These are phyloP conservation scores for Pollenia amentaria DNA, from an alignment of 2,888 invertebrate species.

Conservation along the genomic window DNA sequence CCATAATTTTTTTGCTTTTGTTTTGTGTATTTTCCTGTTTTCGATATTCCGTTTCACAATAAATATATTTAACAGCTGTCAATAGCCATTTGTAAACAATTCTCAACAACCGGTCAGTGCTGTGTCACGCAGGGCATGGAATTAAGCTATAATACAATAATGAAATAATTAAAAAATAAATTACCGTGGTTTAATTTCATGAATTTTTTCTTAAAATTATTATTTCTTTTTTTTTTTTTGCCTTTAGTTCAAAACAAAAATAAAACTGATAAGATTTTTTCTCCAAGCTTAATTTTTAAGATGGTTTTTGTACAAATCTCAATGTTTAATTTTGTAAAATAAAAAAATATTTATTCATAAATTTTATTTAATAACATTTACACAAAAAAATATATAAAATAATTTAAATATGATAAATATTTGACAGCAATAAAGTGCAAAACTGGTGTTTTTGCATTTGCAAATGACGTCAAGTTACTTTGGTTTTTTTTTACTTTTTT, in stretches of 20 bases:
- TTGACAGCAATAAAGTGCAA: neutral
- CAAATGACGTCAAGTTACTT: constrained; percentile 18
- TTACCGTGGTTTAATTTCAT: neutral
- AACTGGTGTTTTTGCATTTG: neutral
- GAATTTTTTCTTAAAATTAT: constrained; percentile 15
- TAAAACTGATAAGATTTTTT: constrained; percentile 15
- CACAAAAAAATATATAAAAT: neutral
- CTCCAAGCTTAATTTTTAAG: neutral
- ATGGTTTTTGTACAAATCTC: neutral
- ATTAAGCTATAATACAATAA: neutral
- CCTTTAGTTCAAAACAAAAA: neutral
- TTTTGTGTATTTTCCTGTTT: constrained; percentile 13
- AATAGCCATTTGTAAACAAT: neutral
- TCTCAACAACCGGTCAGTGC: too few species aligned
- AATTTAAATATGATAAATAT: constrained; percentile 14
- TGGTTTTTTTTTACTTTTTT: neutral
- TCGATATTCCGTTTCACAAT: constrained; percentile 48
- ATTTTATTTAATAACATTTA: neutral
- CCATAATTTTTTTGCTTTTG: constrained; percentile 41
- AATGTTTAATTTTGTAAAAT: neutral
- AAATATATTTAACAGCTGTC: constrained; percentile 49
- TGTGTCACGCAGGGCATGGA: neutral
- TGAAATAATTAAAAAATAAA: neutral
- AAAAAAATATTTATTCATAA: constrained; percentile 29
- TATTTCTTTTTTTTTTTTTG: constrained; percentile 1